phyloP scores from a whole-genome alignment of 2,888 invertebrate genomes.

The Synergus laeviventris region DNA sequence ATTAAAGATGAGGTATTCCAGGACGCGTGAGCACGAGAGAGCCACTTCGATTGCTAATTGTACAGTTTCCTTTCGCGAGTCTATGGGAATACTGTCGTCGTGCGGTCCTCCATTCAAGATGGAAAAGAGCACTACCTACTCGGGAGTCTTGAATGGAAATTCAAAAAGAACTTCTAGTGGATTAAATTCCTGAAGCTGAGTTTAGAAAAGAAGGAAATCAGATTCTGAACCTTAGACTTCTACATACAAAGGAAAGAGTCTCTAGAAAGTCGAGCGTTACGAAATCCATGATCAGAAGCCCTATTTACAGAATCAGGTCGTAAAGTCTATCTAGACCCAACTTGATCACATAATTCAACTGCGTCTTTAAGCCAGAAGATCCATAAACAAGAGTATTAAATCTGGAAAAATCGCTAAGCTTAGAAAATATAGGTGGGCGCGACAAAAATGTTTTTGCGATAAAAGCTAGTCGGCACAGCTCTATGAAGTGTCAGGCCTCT shows the following conservation, averaged over 20 bases:
- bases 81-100: slow-evolving; percentile 49
- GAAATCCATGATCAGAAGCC: not conserved
- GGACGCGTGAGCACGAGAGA: slow-evolving; percentile 62
- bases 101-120: slow-evolving; percentile 44
- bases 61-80: slow-evolving; percentile 61
- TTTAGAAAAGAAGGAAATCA: not conserved
- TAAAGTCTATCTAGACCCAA: slow-evolving; percentile 30
- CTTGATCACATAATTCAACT: slow-evolving; percentile 29
- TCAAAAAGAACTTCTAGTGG: not conserved
- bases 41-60: slow-evolving; percentile 72
- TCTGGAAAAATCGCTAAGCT: slow-evolving; percentile 45
- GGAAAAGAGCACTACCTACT: slow-evolving; percentile 5
- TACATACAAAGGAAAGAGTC: not conserved
- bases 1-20: slow-evolving; percentile 72
- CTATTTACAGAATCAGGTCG: slow-evolving; percentile 24
- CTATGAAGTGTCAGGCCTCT: slow-evolving; percentile 55
- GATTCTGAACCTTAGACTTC: not conserved
- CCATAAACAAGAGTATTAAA: slow-evolving; percentile 55
- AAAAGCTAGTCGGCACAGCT: slow-evolving; percentile 46
- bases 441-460: slow-evolving; percentile 47
- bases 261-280: not conserved
- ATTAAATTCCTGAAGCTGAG: not conserved
- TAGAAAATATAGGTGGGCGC: slow-evolving; percentile 48
- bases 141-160: not conserved
- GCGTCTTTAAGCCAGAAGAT: slow-evolving; percentile 39